phyloP scores from a whole-genome alignment of 2,113 vertebrate genomes.

The Limnothrissa miodon region DNA sequence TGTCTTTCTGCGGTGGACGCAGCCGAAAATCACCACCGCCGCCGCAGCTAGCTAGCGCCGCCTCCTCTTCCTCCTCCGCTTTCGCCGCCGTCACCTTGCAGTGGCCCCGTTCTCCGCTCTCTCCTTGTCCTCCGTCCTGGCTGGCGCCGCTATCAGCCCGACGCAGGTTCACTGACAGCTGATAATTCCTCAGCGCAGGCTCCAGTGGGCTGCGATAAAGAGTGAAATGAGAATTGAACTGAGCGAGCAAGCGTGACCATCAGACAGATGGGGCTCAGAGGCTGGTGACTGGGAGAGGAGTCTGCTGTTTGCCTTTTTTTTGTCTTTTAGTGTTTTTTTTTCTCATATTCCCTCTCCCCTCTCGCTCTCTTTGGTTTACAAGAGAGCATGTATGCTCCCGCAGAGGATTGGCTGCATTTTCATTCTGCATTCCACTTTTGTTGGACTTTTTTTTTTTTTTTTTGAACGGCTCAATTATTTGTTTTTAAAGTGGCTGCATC shows the following conservation, averaged over 20 bases:
- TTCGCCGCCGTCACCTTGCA: constrained; percentile 43
- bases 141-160: constrained; percentile 51
- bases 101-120: constrained; percentile 25
- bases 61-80: neutral
- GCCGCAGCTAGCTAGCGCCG: neutral
- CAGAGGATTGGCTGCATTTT: constrained; percentile 44
- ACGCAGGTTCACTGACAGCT: constrained; percentile 50
- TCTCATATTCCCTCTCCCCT: constrained; percentile 23
- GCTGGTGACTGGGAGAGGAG: constrained; percentile 42
- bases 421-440: constrained; percentile 47
- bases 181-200: constrained; percentile 61
- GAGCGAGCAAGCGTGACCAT: constrained; percentile 71
- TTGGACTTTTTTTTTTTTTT: constrained; percentile 29
- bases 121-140: neutral
- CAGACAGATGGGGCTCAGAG: constrained; percentile 64
- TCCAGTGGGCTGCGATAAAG: constrained; percentile 60
- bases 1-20: neutral
- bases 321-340: neutral
- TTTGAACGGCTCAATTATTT: constrained; percentile 52
- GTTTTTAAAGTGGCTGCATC: constrained; percentile 55
- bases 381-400: constrained; percentile 32
- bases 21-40: neutral
- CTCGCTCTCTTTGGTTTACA: constrained; percentile 28
- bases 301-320: constrained; percentile 33
- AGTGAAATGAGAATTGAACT: constrained; percentile 57